Evolutionary conservation across 2,888 invertebrate species (phyloP), one percentile per base, ranked within the genome.

Genomic region (Halictus ligatus): DNA sequence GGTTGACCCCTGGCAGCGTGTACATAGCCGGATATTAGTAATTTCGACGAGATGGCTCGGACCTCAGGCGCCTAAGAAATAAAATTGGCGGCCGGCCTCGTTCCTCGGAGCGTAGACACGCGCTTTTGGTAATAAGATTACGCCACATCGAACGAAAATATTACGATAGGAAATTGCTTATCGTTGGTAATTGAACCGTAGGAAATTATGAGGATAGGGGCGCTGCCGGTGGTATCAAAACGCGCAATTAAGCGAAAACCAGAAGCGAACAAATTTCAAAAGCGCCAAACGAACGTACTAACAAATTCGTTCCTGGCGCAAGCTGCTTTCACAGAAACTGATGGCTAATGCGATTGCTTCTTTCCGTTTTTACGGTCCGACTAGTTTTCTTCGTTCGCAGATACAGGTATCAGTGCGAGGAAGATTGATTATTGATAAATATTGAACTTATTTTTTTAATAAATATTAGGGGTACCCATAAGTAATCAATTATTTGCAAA

Each of bases 11-110:
- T 25, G 12, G 25, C 60, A 25, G 25, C 13, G 90, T 90, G 92
- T 92, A 91, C 87, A 88, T 89, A 89, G 89, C 91, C 92, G 93
- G 93, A 93, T 92, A 93, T 94, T 92, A 93, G 92, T 93, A 92
- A 93, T 93, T 93, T 93, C 88, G 85, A 88, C 90, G 87, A 92
- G 86, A 25, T 13, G 60, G 82, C 76, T n/a, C 76, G 82, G 75
- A 87, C 78, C 13, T 13, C 13, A 83, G 88, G 81, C 81, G 84
- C 29, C 79, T 80, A 86, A 82, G 87, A 85, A 89, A 88, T 87
- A 86, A 91, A 88, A 91, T 88, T 89, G 87, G 83, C 40, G 81
- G 84, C 71, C 75, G 73, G 83, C 76, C 8, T 15, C 29, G 67
- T 3, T 25, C 8, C 29, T 35, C 35, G 35, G 8, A 29, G 18